A percentile compares a stretch with the other conserved stretches of the same genome.
Evolutionary conservation across 2,888 invertebrate genomes (phyloP).

Genomic region (Acrocyrtus sp.): DNA sequence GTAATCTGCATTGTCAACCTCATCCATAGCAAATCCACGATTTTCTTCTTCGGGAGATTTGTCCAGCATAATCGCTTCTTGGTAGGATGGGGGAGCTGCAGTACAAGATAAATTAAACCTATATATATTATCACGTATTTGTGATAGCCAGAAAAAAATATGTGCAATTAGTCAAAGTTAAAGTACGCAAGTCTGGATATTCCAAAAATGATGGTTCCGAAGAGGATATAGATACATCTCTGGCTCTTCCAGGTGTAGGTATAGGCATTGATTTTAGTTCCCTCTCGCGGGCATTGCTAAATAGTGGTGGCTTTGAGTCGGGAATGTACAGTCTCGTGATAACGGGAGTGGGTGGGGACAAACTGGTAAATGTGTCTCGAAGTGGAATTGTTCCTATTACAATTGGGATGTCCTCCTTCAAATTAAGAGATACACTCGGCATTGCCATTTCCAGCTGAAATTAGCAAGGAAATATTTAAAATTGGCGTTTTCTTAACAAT

Average conservation of each 20-base stretch:
- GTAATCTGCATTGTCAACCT: too few species aligned
- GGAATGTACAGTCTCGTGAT: background rate
- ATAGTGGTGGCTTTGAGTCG: background rate
- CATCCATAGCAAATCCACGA: conserved; percentile 8
- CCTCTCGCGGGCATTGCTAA: background rate
- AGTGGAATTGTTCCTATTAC: conserved; percentile 42
- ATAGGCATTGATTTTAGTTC: background rate
- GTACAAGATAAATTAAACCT: background rate
- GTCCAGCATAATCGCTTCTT: conserved; percentile 36
- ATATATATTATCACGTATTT: too few species aligned
- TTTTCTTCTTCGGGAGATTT: conserved; percentile 28
- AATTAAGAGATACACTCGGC: conserved; percentile 28
- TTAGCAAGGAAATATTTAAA: too few species aligned
- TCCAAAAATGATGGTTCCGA: conserved; percentile 23
- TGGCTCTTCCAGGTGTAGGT: background rate
- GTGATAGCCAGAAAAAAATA: too few species aligned
- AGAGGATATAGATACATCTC: conserved; percentile 10
- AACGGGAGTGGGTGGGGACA: background rate
- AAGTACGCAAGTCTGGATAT: conserved; percentile 43
- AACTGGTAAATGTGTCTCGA: conserved; percentile 22
- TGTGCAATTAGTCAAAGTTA: too few species aligned
- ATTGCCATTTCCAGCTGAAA: conserved; percentile 32
- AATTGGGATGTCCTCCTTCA: conserved; percentile 27
- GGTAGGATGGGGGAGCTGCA: conserved; percentile 48
- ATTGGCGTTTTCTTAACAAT: too few species aligned